Evolutionary conservation across 2,797 vertebrate species (phyloP).

Genomic region (Diglossa cyanea): DNA sequence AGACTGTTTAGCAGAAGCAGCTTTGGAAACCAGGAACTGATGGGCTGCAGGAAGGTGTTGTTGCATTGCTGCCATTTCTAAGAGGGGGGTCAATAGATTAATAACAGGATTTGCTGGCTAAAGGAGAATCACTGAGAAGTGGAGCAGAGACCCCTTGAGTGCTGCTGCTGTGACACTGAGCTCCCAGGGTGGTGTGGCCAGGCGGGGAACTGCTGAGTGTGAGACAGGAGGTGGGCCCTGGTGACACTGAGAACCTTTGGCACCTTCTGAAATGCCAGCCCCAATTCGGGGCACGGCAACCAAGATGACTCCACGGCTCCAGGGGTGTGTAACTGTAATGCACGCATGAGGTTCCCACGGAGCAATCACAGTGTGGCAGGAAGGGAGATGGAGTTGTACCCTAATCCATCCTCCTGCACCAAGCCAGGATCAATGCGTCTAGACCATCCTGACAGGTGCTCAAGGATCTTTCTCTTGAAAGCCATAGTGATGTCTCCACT

Average conservation of each 20-base stretch:
- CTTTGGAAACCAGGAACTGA: neutral
- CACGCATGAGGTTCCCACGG: neutral
- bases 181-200: neutral
- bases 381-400: neutral
- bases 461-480: neutral
- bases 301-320: neutral
- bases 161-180: neutral
- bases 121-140: neutral
- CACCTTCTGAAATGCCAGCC: neutral
- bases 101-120: neutral
- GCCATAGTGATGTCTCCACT: neutral
- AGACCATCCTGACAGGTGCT: neutral
- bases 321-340: neutral
- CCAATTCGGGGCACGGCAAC: accelerated
- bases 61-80: neutral
- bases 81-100: neutral
- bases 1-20: neutral
- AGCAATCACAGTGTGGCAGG: neutral
- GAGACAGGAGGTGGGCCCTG: neutral
- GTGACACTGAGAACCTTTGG: neutral
- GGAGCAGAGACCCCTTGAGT: neutral
- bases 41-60: neutral
- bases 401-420: neutral
- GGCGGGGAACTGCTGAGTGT: neutral
- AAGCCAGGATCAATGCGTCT: neutral